Conservation (phyloP, 2,888 invertebrate genomes). For the Hemicrepidius hirtus region DNA sequence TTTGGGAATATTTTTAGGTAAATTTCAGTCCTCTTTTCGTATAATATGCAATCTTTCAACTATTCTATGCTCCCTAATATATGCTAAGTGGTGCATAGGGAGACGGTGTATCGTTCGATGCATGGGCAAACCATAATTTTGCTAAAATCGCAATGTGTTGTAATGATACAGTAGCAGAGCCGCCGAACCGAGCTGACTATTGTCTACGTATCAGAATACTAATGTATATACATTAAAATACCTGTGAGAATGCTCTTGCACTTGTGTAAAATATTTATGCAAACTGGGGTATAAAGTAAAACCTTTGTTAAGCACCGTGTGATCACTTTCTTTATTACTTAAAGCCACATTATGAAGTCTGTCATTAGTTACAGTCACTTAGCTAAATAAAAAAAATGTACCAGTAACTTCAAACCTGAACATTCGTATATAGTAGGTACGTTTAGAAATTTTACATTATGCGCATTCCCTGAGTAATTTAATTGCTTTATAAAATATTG, state of each 20-base stretch:
- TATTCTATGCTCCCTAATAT: conserved; percentile 60
- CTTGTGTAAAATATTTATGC: conserved; percentile 36
- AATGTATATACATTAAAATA: conserved; percentile 49
- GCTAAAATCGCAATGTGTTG: conserved; percentile 64
- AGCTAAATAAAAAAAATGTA: conserved; percentile 26
- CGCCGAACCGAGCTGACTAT: conserved; percentile 49
- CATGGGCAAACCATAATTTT: conserved; percentile 61
- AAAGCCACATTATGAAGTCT: conserved; percentile 22
- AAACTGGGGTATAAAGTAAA: conserved; percentile 13
- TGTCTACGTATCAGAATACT: conserved; percentile 58
- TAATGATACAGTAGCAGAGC: conserved; percentile 66
- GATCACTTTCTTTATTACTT: conserved; percentile 40
- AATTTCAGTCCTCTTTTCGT: conserved; percentile 32
- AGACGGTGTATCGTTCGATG: conserved; percentile 57
- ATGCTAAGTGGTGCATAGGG: conserved; percentile 63
- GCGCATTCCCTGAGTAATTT: background rate
- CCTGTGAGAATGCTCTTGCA: conserved; percentile 43
- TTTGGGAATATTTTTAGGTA: conserved; percentile 32
- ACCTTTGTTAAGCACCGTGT: conserved; percentile 45
- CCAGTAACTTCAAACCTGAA: background rate
- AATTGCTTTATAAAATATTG: conserved; percentile 4
- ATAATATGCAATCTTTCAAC: conserved; percentile 48
- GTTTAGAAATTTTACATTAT: background rate
- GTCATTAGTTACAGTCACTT: conserved; percentile 49
- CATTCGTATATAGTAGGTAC: no score